A percentile compares a stretch with the other conserved stretches of the same genome.
phyloP scores from a whole-genome alignment of 2,888 invertebrate species.

The Chalcosyrphus nemorum region DNA sequence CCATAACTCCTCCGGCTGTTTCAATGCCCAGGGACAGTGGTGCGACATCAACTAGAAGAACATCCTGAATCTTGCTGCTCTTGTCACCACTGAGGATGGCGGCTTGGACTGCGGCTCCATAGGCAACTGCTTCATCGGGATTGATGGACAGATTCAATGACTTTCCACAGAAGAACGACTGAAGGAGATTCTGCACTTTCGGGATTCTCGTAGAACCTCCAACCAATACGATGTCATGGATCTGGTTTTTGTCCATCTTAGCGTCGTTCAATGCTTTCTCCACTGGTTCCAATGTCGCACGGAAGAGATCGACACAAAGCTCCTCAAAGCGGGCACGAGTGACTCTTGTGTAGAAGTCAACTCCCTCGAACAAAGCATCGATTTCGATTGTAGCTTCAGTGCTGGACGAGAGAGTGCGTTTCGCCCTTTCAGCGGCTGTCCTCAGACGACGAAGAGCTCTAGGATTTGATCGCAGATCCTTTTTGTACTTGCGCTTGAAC shows the following conservation, averaged over 20 bases:
- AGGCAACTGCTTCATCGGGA: slow-evolving; percentile 90
- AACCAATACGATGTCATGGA: slow-evolving; percentile 90
- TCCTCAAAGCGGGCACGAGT: slow-evolving; percentile 89
- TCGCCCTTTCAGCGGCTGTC: slow-evolving; percentile 89
- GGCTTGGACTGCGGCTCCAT: slow-evolving; percentile 88
- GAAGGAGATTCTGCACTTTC: slow-evolving; percentile 87
- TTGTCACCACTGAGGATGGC: slow-evolving; percentile 86
- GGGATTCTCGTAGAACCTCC: slow-evolving; percentile 90
- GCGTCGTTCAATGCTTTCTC: slow-evolving; percentile 89
- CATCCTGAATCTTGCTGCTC: slow-evolving; percentile 87
- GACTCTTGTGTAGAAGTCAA: slow-evolving; percentile 87
- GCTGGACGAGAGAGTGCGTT: slow-evolving; percentile 88
- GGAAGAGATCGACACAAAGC: slow-evolving; percentile 86
- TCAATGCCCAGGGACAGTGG: slow-evolving; percentile 88
- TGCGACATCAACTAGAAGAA: slow-evolving; percentile 86
- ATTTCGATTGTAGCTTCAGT: slow-evolving; percentile 88
- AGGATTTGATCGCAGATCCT: slow-evolving; percentile 85
- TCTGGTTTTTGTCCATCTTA: slow-evolving; percentile 87
- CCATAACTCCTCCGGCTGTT: slow-evolving; percentile 89
- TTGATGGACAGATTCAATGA: slow-evolving; percentile 87
- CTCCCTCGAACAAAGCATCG: slow-evolving; percentile 87
- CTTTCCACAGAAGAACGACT: slow-evolving; percentile 88
- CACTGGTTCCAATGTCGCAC: slow-evolving; percentile 87
- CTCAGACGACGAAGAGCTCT: slow-evolving; percentile 86
- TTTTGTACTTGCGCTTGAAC: slow-evolving; percentile 89